Base-by-base conservation (phyloP, 2,113 vertebrate genomes). In the Hippocampus abdominalis region DNA sequence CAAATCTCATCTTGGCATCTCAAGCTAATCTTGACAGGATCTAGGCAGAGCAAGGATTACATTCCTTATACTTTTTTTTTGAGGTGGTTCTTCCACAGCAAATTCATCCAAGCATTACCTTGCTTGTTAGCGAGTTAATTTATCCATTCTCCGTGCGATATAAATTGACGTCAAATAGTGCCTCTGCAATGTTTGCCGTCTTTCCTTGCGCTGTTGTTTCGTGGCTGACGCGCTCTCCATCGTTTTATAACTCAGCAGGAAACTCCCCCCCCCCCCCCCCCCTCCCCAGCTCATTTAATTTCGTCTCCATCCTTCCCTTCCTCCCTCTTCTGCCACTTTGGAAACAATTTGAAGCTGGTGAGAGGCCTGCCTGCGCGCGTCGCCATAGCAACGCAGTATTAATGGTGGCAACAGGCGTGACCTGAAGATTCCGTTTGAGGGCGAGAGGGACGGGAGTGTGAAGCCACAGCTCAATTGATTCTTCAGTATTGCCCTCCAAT, bases 381-480 rank as follows among this genome's bases (percentile, higher is more conserved):
- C 61, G 64, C 84, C 86, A 91, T 91, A 77, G 86, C 88, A 91
- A 89, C 87, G 61, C 79, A 76, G 78, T 83, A 81, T 80, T 89
- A 90, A 91, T 85, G 85, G 86, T 83, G 80, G 82, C 84, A 88
- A 89, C 87, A 87, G 87, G 88, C 84, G 64, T 84, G 87, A 87
- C 86, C 84, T 80, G 77, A 84, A 83, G 86, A 86, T 88, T 88
- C 74, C 75, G 73, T 88, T 77, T 63, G 78, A 87, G 78, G 80
- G 79, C 59, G 73, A 80, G 82, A 73, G 74, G 78, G 78, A 60
- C 84, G 82, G 75, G 76, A 76, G 86, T 87, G 86, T 83, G 81
- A 87, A 84, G 82, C 85, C 76, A 76, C 78, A 78, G 82, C 83
- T 88, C 89, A 84, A 88, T 83, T 85, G 89, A 89, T 85, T 89